Base-by-base conservation (phyloP, 1,140 invertebrate species). In the Chlorops oryzae region DNA sequence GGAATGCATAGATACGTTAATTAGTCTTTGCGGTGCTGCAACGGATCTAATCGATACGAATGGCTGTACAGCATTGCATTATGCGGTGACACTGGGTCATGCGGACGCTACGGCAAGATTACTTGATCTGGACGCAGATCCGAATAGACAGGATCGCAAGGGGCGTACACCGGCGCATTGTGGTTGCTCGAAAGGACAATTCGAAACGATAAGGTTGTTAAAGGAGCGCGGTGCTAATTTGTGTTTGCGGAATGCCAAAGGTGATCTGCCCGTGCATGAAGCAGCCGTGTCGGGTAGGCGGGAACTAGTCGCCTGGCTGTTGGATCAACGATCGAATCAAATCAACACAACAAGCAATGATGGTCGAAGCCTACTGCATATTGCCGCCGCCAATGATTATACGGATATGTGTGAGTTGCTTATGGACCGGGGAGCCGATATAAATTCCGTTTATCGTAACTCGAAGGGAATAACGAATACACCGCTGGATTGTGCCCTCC, bases 61-160 rank as follows among this genome's bases (percentile, higher is more conserved):
- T 62, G 92, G 92, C 1, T 98, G 95, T 66, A 95, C 95, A 1
- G 87, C 96, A 0, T 72, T 99, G 2, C 97, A 98, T 72, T 99
- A 98, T 70, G 89, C 95, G 2, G 91, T 94, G 1, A 96, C 94
- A 0, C 75, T 97, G 41, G 94, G 95, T 0, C 95, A 98, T 67
- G 89, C 91, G 0, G 92, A 98, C 65, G 90, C 91, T 34, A 95
- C 92, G 0, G 83, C 87, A n/a, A 75, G 92, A 0, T 75, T 99
- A 22, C 75, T 98, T 2, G 84, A 89, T 53, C 81, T 91, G 42
- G 92, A 90, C 3, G 90, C 93, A 3, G 85, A 96, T 73, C 82
- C 92, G 0, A 92, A 96, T 75, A 79, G 90, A 23, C 90, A 95
- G 70, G 95, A 98, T 71, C 78, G 87, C 18, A 90, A 93, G 72